A percentile compares a stretch with the other conserved stretches of the same genome.
Conservation (phyloP, 2,888 invertebrate species). For the Dolichomitus sp. region DNA sequence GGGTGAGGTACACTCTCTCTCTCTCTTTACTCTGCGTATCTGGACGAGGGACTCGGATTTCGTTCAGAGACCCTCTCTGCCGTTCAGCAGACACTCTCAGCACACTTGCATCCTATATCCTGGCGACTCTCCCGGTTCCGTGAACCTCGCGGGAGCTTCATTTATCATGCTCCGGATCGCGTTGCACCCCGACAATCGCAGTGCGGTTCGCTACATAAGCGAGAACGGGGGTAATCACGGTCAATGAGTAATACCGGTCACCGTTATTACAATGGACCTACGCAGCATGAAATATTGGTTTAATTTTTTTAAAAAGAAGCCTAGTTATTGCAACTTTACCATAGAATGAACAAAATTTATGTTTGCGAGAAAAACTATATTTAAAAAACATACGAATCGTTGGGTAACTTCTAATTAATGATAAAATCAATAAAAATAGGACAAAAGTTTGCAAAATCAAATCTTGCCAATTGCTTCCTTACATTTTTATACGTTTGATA, state of each 20-base stretch:
- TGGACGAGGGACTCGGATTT: constrained; percentile 68
- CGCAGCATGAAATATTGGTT: background rate
- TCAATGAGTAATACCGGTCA: background rate
- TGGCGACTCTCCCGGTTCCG: constrained; percentile 47
- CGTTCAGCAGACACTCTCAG: constrained; percentile 41
- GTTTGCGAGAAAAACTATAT: background rate
- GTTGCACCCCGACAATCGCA: constrained; percentile 78
- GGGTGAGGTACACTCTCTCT: constrained; percentile 44
- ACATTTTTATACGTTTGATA: too few relatives aligned
- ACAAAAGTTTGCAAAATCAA: too few relatives aligned
- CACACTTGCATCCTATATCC: constrained; percentile 54
- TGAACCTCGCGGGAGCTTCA: constrained; percentile 71
- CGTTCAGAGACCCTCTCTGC: constrained; percentile 59
- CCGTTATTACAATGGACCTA: background rate
- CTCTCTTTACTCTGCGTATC: constrained; percentile 34
- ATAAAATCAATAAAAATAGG: background rate
- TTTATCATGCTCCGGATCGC: constrained; percentile 79
- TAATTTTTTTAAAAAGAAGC: background rate
- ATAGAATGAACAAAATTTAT: background rate
- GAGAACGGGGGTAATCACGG: background rate
- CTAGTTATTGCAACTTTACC: background rate
- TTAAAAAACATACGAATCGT: background rate
- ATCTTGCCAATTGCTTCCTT: too few relatives aligned
- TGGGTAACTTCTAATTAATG: background rate
- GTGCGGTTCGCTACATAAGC: constrained; percentile 59